phyloP scores from a whole-genome alignment of 2,113 vertebrate species.

The Oceanodroma tethys region DNA sequence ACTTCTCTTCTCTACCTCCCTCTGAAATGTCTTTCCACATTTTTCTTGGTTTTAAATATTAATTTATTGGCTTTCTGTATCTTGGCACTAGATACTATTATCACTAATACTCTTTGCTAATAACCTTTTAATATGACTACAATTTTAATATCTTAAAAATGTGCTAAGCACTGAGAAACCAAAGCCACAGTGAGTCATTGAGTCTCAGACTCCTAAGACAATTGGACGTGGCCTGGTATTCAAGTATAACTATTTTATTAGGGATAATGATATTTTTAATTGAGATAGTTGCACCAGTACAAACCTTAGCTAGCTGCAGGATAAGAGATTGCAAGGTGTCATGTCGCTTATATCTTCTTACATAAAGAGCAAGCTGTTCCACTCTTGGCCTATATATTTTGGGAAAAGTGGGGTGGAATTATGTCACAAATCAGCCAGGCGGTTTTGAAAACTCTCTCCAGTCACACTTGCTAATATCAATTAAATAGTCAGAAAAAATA shows the following conservation, averaged over 20 bases:
- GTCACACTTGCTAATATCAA: neutral
- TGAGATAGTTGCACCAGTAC: neutral
- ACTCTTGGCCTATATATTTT: neutral
- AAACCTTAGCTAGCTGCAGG: neutral
- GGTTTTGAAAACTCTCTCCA: neutral
- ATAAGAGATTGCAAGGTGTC: neutral
- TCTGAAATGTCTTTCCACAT: neutral
- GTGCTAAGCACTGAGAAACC: neutral
- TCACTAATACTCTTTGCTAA: neutral
- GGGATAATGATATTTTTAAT: neutral
- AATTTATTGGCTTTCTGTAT: neutral
- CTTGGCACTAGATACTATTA: neutral
- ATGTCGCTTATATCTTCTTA: neutral
- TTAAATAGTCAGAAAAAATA: neutral
- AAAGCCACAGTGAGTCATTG: neutral
- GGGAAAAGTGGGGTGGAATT: neutral
- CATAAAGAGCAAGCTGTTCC: neutral
- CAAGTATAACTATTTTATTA: neutral
- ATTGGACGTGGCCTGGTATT: neutral
- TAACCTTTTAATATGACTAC: neutral
- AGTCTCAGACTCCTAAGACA: neutral
- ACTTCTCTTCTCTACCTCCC: neutral
- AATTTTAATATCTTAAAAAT: neutral
- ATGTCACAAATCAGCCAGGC: neutral
- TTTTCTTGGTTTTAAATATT: neutral